phyloP scores from a whole-genome alignment of 2,888 invertebrate genomes.

The Drosophila parthenogenetica region DNA sequence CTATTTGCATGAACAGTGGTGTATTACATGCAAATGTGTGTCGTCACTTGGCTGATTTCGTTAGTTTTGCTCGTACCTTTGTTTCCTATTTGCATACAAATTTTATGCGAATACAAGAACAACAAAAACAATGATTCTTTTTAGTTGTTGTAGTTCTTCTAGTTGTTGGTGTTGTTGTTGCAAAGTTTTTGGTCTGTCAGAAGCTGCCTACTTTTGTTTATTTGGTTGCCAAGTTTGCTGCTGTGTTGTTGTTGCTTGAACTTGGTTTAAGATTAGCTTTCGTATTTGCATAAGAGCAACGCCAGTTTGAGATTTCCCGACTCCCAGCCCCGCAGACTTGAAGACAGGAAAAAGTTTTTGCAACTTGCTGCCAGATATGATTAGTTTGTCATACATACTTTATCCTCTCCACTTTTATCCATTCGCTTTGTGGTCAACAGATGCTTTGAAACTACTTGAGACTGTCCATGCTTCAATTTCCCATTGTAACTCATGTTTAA shows the following conservation, averaged over 20 bases:
- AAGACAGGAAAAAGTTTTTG: conserved; percentile 19
- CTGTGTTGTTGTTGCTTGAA: conserved; percentile 54
- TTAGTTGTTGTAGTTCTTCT: background rate
- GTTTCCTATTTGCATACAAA: conserved; percentile 75
- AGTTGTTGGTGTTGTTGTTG: conserved; percentile 1
- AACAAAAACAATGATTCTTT: conserved; percentile 14
- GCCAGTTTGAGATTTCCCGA: background rate
- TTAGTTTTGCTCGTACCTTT: conserved; percentile 70
- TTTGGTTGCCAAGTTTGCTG: conserved; percentile 65
- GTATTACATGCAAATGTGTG: conserved; percentile 26
- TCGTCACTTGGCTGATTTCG: conserved; percentile 53
- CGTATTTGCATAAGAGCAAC: conserved; percentile 58
- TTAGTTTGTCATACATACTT: conserved; percentile 42
- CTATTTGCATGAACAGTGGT: background rate
- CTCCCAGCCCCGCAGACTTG: background rate
- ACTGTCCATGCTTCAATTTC: background rate
- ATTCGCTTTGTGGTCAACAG: background rate
- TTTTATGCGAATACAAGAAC: conserved; percentile 60
- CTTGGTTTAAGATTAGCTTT: conserved; percentile 59
- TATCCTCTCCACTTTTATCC: background rate
- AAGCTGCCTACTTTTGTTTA: conserved; percentile 62
- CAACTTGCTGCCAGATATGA: conserved; percentile 52
- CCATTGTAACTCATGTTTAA: conserved; percentile 2
- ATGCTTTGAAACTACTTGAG: conserved; percentile 4
- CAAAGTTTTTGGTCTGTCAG: conserved; percentile 49